Conservation (phyloP, 2,113 vertebrate species). For the Parus major region DNA sequence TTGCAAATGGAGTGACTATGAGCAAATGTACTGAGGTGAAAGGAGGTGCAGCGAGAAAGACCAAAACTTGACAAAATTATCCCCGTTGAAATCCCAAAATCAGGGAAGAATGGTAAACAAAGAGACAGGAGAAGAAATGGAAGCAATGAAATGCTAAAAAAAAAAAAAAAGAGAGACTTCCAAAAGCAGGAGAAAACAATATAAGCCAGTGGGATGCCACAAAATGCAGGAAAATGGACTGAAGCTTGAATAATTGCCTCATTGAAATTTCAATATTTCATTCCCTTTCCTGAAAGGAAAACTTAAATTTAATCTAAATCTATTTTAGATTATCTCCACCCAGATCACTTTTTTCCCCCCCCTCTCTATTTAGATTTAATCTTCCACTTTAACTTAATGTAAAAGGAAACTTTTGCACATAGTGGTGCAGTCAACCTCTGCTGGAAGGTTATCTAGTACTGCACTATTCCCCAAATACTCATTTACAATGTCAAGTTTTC, state of each 20-base stretch:
- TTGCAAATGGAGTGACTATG: not conserved
- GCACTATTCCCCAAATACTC: not conserved
- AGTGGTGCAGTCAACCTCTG: not conserved
- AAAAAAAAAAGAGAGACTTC: too few relatives aligned
- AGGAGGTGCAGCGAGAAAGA: not conserved
- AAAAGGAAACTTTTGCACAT: not conserved
- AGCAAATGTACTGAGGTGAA: not conserved
- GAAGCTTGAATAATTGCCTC: not conserved
- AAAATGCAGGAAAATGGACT: not conserved
- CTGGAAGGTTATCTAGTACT: not conserved
- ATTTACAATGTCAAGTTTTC: not conserved
- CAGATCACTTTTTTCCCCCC: accelerated
- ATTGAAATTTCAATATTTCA: not conserved
- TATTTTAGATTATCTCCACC: not conserved
- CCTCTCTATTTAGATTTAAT: not conserved
- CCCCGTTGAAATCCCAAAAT: not conserved
- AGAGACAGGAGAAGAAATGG: not conserved
- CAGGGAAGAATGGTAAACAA: not conserved
- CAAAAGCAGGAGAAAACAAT: not conserved
- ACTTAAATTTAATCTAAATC: not conserved
- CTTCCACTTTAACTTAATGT: not conserved
- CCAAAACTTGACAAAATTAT: not conserved
- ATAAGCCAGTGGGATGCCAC: not conserved
- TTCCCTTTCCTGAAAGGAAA: not conserved
- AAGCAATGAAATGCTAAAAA: not conserved